Evolutionary conservation across 2,113 vertebrate genomes (phyloP).

Genomic region (Malurus alboscapulatus): DNA sequence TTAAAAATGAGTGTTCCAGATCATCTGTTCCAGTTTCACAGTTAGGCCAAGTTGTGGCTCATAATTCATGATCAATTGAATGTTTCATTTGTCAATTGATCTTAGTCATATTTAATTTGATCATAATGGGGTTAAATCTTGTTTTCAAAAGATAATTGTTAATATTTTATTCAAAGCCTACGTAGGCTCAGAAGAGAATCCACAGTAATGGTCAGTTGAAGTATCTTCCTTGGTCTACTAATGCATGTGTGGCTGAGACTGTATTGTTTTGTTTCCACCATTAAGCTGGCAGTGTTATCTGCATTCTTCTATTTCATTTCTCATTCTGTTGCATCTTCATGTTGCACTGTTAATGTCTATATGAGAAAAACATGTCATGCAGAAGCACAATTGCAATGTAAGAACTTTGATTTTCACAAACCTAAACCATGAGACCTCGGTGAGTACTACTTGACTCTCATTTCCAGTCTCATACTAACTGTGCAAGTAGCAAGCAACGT

Average conservation of each 20-base stretch:
- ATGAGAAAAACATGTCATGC: constrained; percentile 68
- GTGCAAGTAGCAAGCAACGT: constrained; percentile 33
- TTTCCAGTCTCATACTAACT: constrained; percentile 59
- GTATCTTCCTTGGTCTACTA: constrained; percentile 78
- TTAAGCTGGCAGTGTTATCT: constrained; percentile 68
- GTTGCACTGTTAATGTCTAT: constrained; percentile 68
- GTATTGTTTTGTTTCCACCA: constrained; percentile 64
- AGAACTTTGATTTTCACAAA: constrained; percentile 40
- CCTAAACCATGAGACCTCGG: constrained; percentile 47
- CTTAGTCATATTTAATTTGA: constrained; percentile 58
- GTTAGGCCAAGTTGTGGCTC: constrained; percentile 53
- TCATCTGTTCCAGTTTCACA: constrained; percentile 33
- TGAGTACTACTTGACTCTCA: constrained; percentile 64
- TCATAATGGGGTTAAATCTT: constrained; percentile 75
- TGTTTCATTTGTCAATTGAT: constrained; percentile 68
- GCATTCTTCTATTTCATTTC: constrained; percentile 72
- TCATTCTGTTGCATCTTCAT: constrained; percentile 74
- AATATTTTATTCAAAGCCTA: constrained; percentile 89
- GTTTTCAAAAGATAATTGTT: constrained; percentile 69
- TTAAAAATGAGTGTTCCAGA: background rate
- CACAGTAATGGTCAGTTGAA: constrained; percentile 92
- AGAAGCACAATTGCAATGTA: constrained; percentile 56
- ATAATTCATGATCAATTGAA: constrained; percentile 63
- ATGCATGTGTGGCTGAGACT: constrained; percentile 77
- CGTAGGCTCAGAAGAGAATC: constrained; percentile 90